These are phyloP conservation scores for Delphinus delphis DNA, from an alignment of 2,113 vertebrate genomes.

Conservation along the genomic window DNA sequence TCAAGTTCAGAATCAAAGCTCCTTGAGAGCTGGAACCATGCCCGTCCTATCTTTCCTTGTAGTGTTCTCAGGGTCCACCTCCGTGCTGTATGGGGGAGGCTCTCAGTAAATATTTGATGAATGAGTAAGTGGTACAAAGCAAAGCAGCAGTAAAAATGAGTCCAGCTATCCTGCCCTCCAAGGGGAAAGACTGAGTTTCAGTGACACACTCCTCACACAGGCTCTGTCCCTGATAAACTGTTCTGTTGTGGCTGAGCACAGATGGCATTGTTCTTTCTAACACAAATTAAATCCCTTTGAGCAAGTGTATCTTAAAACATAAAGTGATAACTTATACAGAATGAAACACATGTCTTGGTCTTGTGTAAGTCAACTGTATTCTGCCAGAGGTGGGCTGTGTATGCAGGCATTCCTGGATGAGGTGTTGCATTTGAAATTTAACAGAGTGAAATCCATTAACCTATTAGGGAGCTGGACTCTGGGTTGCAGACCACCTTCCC, in stretches of 20 bases:
- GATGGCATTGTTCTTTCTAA: neutral
- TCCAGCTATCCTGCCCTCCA: neutral
- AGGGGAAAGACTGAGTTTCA: neutral
- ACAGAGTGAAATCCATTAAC: neutral
- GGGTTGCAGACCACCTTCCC: neutral
- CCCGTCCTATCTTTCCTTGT: neutral
- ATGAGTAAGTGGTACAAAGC: neutral
- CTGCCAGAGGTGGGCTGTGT: rapidly evolving
- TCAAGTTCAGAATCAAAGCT: neutral
- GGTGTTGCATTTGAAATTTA: neutral
- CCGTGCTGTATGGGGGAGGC: rapidly evolving
- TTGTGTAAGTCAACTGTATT: neutral
- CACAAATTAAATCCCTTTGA: neutral
- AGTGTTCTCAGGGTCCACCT: neutral
- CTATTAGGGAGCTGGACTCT: neutral
- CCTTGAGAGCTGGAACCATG: neutral
- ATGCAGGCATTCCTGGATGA: neutral
- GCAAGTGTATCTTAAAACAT: neutral
- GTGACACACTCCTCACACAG: neutral
- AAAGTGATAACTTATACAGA: neutral
- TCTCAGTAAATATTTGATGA: neutral
- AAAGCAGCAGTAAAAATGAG: neutral
- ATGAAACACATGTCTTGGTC: rapidly evolving
- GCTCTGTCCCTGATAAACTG: neutral
- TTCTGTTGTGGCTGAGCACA: neutral